Percentiles rank a stretch among this genome's conserved stretches.
Conservation (phyloP, 2,113 vertebrate species). For the Alosa alosa region DNA sequence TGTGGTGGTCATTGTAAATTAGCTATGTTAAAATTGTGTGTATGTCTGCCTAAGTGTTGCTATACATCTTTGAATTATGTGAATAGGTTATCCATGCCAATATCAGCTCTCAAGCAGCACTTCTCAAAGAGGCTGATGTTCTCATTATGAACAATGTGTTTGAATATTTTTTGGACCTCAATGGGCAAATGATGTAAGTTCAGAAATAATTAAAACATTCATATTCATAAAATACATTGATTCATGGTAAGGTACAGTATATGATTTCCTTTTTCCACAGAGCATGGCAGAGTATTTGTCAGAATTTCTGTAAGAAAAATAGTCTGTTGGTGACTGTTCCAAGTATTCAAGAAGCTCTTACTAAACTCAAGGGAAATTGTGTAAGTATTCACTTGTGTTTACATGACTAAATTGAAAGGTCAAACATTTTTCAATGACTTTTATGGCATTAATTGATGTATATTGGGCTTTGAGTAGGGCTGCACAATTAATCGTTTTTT, state of each 20-base stretch:
- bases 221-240: neutral
- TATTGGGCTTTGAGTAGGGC: neutral
- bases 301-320: slow-evolving; percentile 76
- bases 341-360: slow-evolving; percentile 79
- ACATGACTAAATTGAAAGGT: neutral
- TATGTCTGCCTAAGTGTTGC: neutral
- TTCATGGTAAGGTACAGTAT: neutral
- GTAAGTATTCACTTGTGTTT: slow-evolving; percentile 32
- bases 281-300: slow-evolving; percentile 82
- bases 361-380: slow-evolving; percentile 72
- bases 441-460: neutral
- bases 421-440: neutral
- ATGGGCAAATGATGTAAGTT: slow-evolving; percentile 80
- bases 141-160: slow-evolving; percentile 96
- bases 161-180: slow-evolving; percentile 88
- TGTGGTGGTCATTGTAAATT: neutral
- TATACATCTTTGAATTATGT: neutral
- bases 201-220: neutral
- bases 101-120: slow-evolving; percentile 76
- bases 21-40: too few species aligned
- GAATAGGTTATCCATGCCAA: slow-evolving; percentile 84
- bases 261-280: slow-evolving; percentile 61
- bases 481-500: too few species aligned
- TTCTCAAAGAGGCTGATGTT: slow-evolving; percentile 84
- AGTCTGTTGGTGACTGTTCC: slow-evolving; percentile 85